Evolutionary conservation across 53 echinoderm and acorn worm genomes (phyloP), one percentile per base, ranked within the genome.

Genomic region (Henricia sp.): DNA sequence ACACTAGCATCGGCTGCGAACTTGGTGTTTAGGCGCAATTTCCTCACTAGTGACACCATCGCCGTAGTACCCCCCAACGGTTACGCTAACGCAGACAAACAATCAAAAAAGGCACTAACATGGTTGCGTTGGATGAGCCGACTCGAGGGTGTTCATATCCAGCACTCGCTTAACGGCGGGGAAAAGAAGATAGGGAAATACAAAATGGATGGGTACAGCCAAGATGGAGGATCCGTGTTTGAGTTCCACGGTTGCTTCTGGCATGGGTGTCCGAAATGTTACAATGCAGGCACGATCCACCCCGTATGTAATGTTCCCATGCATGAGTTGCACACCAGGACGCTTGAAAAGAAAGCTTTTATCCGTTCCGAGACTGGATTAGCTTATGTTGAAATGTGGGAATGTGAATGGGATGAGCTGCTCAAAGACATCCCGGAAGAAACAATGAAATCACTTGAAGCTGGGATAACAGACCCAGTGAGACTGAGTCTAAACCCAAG

Each of bases 1-100:
- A 92, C 93, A 3, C 86, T 93, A 13, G 91, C 93, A 12, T 88
- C 88, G 0, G 93, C 83, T 11, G 89, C 86, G 55, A 92, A 86
- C 36, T 36, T 93, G 1, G 84, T 90, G 8, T 87, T 71, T 64
- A 52, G 90, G 29, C 57, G 77, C 4, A 93, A 86, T 30, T 93
- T 68, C 51, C 57, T 88, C 12, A 44, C 14, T 23, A 65, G 44
- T 1, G 24, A 93, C 24, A 60, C 87, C 30, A 90, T 93, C 23
- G 90, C 84, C 3, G 57, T 92, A 23, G 25, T 89, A 14, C 86
- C 74, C 32, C 70, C 89, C 16, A 62, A 57, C 28, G 86, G 82
- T 29, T 85, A 89, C 30, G 32, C 28, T 38, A 62, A 41, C 37
- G 43, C 64, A 25, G 74, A 88, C 16, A 83, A 40, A 38, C 84